These are phyloP conservation scores for Dipodomys stephensi DNA, from an alignment of 2,113 vertebrate genomes.

Conservation along the genomic window DNA sequence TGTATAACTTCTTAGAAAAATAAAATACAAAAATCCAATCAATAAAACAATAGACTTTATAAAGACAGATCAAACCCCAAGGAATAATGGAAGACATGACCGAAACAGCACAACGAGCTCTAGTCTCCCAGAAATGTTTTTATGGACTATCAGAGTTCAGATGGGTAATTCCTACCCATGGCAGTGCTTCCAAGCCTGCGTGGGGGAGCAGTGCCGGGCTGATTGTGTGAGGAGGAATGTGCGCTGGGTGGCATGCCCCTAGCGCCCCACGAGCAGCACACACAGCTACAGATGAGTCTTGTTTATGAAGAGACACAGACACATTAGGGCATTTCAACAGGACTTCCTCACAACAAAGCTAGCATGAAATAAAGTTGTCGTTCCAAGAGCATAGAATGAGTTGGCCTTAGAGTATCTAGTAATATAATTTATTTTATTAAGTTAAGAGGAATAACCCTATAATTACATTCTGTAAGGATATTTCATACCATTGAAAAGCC, in stretches of 20 bases:
- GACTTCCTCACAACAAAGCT: neutral
- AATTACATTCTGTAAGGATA: neutral
- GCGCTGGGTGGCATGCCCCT: neutral
- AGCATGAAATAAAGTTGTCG: neutral
- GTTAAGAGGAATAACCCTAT: neutral
- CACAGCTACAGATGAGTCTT: neutral
- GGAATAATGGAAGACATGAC: neutral
- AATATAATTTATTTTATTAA: neutral
- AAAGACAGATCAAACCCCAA: neutral
- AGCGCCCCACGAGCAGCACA: neutral
- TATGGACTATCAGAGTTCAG: neutral
- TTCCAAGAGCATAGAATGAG: neutral
- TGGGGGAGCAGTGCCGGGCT: neutral
- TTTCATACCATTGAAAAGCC: neutral
- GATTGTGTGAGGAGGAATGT: neutral
- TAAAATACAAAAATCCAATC: neutral
- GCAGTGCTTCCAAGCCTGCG: neutral
- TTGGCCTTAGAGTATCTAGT: neutral
- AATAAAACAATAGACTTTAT: neutral
- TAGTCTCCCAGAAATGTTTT: neutral
- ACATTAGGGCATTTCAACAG: neutral
- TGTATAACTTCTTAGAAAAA: neutral
- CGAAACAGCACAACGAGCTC: neutral
- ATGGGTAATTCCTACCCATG: neutral
- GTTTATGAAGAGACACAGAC: neutral